These are phyloP conservation scores for Cerastis leucographa DNA, from an alignment of 2,888 invertebrate species.

Conservation along the genomic window DNA sequence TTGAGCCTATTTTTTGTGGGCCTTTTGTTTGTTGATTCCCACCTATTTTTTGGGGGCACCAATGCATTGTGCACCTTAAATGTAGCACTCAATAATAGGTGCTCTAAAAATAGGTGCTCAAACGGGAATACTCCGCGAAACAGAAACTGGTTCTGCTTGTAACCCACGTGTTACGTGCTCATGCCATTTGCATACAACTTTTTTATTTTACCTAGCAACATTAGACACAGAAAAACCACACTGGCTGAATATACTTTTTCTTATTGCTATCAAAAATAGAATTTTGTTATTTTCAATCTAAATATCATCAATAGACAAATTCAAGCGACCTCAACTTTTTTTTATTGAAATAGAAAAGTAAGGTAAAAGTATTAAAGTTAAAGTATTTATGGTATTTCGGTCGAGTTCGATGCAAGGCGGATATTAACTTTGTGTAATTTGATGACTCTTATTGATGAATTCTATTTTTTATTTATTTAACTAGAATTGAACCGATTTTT, in stretches of 20 bases:
- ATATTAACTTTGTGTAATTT: background rate
- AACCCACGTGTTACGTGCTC: background rate
- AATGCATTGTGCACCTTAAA: too few relatives aligned
- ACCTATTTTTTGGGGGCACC: too few relatives aligned
- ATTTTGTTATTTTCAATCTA: background rate
- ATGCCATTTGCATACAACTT: background rate
- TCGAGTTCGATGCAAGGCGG: background rate
- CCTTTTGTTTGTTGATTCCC: too few relatives aligned
- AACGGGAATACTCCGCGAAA: too few relatives aligned
- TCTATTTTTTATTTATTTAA: too few relatives aligned
- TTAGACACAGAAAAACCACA: conserved; percentile 5
- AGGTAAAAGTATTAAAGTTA: too few relatives aligned
- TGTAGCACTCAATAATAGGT: too few relatives aligned
- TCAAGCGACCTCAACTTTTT: background rate
- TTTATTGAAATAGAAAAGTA: too few relatives aligned
- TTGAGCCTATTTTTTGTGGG: too few relatives aligned
- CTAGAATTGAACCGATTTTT: background rate
- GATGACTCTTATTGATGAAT: too few relatives aligned
- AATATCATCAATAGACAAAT: background rate
- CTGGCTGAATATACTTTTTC: background rate
- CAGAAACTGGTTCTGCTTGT: background rate
- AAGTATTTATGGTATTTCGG: conserved; percentile 3
- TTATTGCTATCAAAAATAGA: background rate
- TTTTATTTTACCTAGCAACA: background rate
- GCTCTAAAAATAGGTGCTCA: too few relatives aligned